phyloP scores from a whole-genome alignment of 1,140 invertebrate genomes.

The Tetranychus urticae region DNA sequence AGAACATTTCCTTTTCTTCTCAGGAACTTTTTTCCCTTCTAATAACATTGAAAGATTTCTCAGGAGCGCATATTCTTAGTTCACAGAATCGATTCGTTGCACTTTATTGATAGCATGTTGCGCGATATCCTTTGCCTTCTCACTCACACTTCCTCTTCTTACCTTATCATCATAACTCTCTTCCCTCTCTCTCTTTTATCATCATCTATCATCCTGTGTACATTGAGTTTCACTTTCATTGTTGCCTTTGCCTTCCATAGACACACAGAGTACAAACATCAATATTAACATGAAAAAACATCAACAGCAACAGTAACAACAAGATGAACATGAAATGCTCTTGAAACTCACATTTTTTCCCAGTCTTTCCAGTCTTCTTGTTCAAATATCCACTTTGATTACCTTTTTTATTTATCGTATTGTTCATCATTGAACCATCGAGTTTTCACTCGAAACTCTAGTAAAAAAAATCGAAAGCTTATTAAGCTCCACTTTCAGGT shows the following conservation, averaged over 20 bases:
- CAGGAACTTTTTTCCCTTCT: too few relatives aligned
- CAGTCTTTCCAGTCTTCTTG: background rate
- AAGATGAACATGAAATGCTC: background rate
- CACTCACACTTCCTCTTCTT: background rate
- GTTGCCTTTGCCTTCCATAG: background rate
- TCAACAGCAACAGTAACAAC: background rate
- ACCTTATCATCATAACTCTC: background rate
- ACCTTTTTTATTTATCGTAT: background rate
- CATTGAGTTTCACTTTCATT: background rate
- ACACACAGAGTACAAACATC: background rate
- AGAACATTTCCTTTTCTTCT: too few relatives aligned
- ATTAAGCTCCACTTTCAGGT: background rate
- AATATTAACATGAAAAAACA: background rate
- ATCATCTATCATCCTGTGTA: background rate
- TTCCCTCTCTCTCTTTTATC: background rate
- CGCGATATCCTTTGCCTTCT: too few relatives aligned
- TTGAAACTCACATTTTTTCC: background rate
- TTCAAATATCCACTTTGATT: background rate
- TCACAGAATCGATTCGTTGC: too few relatives aligned
- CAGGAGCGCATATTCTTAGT: too few relatives aligned
- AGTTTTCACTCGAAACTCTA: background rate
- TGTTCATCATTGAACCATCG: background rate
- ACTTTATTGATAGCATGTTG: too few relatives aligned
- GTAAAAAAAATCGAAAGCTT: background rate
- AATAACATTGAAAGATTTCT: too few relatives aligned